These are phyloP conservation scores for Eupithecia exiguata DNA, from an alignment of 2,888 invertebrate genomes.

Conservation along the genomic window DNA sequence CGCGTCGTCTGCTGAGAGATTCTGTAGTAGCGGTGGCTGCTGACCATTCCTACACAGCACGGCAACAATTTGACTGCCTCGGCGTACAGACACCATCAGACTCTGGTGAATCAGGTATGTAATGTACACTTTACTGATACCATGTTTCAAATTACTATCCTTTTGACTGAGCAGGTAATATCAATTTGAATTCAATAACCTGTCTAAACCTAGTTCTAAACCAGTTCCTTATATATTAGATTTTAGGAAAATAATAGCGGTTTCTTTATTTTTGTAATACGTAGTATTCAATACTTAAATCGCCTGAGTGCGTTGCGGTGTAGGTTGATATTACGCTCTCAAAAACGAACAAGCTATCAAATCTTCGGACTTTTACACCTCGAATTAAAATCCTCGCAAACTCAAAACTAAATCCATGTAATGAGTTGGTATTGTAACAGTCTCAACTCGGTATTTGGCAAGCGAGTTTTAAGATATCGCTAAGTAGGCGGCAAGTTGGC, in stretches of 20 bases:
- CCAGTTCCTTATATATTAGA: background rate
- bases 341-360: background rate
- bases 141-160: background rate
- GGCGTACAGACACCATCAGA: constrained; percentile 95
- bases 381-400: background rate
- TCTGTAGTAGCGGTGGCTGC: constrained; percentile 82
- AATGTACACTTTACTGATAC: constrained; percentile 60
- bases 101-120: constrained; percentile 89
- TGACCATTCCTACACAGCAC: constrained; percentile 87
- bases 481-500: constrained; percentile 64
- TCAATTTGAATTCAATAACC: background rate
- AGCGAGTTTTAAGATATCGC: constrained; percentile 47
- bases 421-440: constrained; percentile 11
- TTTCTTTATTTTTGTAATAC: background rate
- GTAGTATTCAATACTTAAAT: background rate
- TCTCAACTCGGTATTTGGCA: constrained; percentile 28
- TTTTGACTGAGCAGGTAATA: background rate
- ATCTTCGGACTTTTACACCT: background rate
- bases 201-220: no score
- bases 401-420: background rate
- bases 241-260: background rate
- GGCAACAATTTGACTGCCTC: constrained; percentile 86
- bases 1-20: constrained; percentile 73
- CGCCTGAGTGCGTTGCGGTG: constrained; percentile 5
- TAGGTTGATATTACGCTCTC: background rate